phyloP scores from a whole-genome alignment of 2,113 vertebrate genomes.

The Mixornis gularis region DNA sequence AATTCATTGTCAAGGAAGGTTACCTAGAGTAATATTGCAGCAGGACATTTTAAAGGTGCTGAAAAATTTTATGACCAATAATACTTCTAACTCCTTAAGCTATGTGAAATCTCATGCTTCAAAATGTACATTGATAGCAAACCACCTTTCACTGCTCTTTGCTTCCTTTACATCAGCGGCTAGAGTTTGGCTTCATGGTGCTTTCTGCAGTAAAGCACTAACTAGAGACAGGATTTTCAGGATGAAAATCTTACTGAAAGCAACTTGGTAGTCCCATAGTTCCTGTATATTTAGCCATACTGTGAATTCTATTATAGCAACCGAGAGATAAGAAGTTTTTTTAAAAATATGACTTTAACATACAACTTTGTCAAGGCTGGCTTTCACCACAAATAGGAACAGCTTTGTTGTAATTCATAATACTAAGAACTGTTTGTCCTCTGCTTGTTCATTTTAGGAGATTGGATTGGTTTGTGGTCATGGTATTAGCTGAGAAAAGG shows the following conservation, averaged over 20 bases:
- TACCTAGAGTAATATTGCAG: neutral
- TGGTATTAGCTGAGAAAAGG: neutral
- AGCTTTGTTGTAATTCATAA: neutral
- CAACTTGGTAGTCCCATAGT: neutral
- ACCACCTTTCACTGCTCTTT: neutral
- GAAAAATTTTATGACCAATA: neutral
- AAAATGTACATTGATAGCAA: neutral
- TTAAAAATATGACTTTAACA: neutral
- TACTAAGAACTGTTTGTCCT: neutral
- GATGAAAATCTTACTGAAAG: neutral
- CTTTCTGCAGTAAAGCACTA: neutral
- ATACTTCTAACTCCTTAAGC: neutral
- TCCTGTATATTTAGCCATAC: neutral
- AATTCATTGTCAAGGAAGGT: neutral
- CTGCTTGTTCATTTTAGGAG: neutral
- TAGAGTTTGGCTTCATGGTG: neutral
- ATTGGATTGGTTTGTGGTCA: neutral
- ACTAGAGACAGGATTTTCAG: neutral
- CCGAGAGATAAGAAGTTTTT: neutral
- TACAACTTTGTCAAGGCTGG: neutral
- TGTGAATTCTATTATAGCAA: neutral
- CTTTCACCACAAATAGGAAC: neutral
- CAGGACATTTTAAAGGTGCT: neutral
- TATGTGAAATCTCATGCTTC: neutral
- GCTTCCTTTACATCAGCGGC: neutral